These are phyloP conservation scores for Lepilemur ruficaudatus DNA, from an alignment of 2,797 vertebrate species.

Conservation along the genomic window DNA sequence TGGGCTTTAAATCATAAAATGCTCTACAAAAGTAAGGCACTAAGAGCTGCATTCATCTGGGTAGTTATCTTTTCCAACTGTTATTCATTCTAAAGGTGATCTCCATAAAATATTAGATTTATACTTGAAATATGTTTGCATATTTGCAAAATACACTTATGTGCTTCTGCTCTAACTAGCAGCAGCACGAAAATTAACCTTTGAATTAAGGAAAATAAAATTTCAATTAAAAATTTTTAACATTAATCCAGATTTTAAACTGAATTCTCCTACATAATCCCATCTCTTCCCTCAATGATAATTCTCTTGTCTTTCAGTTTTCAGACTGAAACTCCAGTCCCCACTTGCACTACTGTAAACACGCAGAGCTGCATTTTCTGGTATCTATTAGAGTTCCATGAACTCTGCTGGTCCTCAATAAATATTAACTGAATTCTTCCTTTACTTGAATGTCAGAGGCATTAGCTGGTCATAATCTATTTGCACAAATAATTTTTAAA, in stretches of 20 bases:
- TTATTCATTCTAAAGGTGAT: not conserved
- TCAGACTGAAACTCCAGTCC: not conserved
- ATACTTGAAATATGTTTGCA: not conserved
- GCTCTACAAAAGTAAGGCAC: not conserved
- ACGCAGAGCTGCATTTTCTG: not conserved
- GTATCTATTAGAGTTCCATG: not conserved
- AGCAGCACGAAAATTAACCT: conserved; percentile 9
- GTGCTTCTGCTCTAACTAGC: not conserved
- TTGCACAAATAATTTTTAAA: conserved; percentile 49
- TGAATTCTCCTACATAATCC: not conserved
- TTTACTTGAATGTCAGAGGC: conserved; percentile 56
- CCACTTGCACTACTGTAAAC: not conserved
- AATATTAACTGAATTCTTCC: conserved; percentile 56
- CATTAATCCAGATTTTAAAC: conserved; percentile 15
- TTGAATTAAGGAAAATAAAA: conserved; percentile 7
- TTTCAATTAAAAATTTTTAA: not conserved
- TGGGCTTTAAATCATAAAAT: not conserved
- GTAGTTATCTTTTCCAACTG: not conserved
- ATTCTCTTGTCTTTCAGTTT: not conserved
- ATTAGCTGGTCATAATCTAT: conserved; percentile 54
- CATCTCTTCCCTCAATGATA: not conserved
- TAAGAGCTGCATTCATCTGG: not conserved
- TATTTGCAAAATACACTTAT: not conserved
- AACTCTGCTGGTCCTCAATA: conserved; percentile 38
- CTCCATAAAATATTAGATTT: not conserved